Base-by-base conservation (phyloP, 2,113 vertebrate species). In the Tinamus guttatus region DNA sequence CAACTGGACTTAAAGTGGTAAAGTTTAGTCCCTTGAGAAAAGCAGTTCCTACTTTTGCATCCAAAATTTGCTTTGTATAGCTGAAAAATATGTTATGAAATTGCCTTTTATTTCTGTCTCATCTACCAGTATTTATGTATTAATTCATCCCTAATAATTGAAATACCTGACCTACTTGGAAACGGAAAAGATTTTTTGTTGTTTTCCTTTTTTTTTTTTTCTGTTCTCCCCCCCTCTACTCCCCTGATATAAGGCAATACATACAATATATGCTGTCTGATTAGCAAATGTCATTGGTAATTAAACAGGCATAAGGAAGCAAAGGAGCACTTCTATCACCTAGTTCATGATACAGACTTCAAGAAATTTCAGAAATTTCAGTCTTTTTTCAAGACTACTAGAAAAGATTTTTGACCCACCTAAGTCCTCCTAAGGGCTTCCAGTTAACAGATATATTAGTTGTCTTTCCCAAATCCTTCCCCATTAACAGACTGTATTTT, bases 11-110 rank as follows among this genome's bases (percentile, higher is more conserved):
- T 85, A 77, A 18, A 89, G 45, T 60, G 74, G 45, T 83, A 86
- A 80, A 95, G 87, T 95, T 95, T 94, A 79, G 73, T 84, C 62
- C 87, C 24, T 80, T 43, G 81, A 94, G 65, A 90, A 65, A 90
- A 91, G 68, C n/a, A 70, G 36, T 43, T 93, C 58, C 45, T 67
- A 78, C 41, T 95, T 93, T 54, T 54, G 68, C 24, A 89, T 69
- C n/a, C 49, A 84, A 68, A 92, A 67, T 70, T 81, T 89, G 64
- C 71, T 93, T 65, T 32, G 83, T 25, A 17, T 49, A 28, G 32
- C 60, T 86, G 68, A 85, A 91, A 85, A 95, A 71, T 41, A 74
- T 9, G 10, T 69, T 84, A 54, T 27, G 84, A 94, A 90, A 88
- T 36, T 90, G 34, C 52, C n/a, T 87, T 75, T 30, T 60, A 68